Evolutionary conservation across 2,888 invertebrate genomes (phyloP).

Genomic region (Platynereis dumerilii): DNA sequence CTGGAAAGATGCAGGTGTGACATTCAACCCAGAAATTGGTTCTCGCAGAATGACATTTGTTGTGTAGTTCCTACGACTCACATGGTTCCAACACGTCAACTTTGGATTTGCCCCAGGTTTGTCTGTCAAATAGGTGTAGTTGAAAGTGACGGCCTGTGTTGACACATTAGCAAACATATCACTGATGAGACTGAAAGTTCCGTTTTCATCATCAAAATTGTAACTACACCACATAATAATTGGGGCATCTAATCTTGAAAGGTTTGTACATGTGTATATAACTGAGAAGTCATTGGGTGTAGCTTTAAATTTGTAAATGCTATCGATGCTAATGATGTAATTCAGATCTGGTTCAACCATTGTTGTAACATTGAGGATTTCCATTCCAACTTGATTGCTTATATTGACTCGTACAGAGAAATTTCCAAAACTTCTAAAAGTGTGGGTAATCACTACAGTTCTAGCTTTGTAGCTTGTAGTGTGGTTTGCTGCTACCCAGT

Average conservation of each 20-base stretch:
- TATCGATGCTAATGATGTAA: neutral
- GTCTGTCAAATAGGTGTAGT: slow-evolving; percentile 7
- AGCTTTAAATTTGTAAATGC: neutral
- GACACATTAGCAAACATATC: too few species aligned
- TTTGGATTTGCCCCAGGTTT: neutral
- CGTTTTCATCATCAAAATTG: neutral
- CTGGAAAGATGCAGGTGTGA: neutral
- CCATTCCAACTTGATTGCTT: neutral
- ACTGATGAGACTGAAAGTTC: neutral
- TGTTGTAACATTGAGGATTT: neutral
- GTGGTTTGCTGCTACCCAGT: neutral
- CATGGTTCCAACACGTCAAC: neutral
- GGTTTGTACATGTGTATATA: neutral
- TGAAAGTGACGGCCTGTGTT: neutral
- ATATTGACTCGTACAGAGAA: neutral
- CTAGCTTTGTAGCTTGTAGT: neutral
- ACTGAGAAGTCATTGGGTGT: neutral
- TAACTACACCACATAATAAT: neutral
- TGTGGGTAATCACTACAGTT: neutral
- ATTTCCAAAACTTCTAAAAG: neutral
- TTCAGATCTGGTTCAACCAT: neutral
- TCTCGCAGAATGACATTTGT: neutral
- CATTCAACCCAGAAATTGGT: neutral
- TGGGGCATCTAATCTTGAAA: neutral
- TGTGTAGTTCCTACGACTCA: neutral